phyloP scores from a whole-genome alignment of 53 echinoderm and acorn worm species.

The Holothuria scabra region DNA sequence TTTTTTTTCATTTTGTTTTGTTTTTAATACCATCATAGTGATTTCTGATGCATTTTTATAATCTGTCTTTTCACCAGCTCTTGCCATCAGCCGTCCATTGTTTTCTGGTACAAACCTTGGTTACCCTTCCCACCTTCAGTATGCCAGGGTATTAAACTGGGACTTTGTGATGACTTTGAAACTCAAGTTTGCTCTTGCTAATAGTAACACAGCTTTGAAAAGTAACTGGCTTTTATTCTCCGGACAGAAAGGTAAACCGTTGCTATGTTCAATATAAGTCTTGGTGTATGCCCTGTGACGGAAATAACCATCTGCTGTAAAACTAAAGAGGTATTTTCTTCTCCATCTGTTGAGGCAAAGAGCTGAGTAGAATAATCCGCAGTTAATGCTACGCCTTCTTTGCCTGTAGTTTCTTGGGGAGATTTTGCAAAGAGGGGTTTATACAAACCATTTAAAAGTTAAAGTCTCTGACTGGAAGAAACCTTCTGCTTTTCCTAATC shows the following conservation, averaged over 20 bases:
- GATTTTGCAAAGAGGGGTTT: too few relatives aligned
- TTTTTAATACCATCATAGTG: too few relatives aligned
- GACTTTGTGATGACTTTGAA: conserved; percentile 74
- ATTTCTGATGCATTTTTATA: not conserved
- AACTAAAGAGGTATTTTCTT: not conserved
- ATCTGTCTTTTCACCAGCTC: conserved; percentile 37
- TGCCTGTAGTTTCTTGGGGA: not conserved
- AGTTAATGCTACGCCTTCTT: not conserved
- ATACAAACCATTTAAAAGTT: too few relatives aligned
- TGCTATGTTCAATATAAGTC: not conserved
- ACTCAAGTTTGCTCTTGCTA: conserved; percentile 72
- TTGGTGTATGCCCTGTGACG: not conserved
- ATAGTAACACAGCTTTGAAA: conserved; percentile 41
- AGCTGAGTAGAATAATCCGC: not conserved
- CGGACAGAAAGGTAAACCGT: conserved; percentile 66
- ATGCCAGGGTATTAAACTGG: conserved; percentile 75
- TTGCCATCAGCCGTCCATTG: conserved; percentile 64
- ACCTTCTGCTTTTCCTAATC: too few relatives aligned
- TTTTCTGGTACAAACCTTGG: conserved; percentile 62
- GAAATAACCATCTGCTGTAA: too few relatives aligned
- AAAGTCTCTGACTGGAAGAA: too few relatives aligned
- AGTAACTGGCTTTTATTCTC: conserved; percentile 77
- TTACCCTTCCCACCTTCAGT: conserved; percentile 63
- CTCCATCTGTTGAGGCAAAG: not conserved
- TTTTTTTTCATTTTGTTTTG: too few relatives aligned